Evolutionary conservation across 2,797 vertebrate species (phyloP), one percentile per base, ranked within the genome.

Genomic region (Sphenodon punctatus): DNA sequence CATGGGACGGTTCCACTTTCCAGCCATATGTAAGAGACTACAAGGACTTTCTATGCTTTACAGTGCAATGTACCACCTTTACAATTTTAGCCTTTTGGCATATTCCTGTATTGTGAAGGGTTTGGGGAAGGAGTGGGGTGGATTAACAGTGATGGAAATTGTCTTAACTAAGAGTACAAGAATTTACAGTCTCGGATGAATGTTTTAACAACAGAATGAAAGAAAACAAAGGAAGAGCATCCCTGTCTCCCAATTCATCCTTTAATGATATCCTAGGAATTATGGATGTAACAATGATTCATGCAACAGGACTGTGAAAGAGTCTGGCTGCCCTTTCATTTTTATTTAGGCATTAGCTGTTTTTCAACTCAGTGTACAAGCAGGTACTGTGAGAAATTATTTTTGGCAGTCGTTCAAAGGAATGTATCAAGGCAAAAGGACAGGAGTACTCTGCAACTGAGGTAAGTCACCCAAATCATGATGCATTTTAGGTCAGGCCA

Each of bases 231-330:
- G 67, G 43, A 86, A 55, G 79, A 83, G 55, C 85, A 82, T 87
- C 56, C 58, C 30, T 90, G 70, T 79, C 84, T 89, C 83, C 80
- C 61, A 63, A 78, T 76, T 85, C 86, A 71, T 86, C 72, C 75
- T 80, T 61, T 87, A 90, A 92, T 80, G 59, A 84, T 84, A 90
- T 80, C 76, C 71, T 63, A 89, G 89, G 85, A 93, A 92, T 64
- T 49, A 86, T 45, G 87, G 83, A 91, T 91, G 77, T 61, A 84
- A 56, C 75, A 67, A 59, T 93, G 92, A 93, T 81, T 94, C 89
- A 91, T 83, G 38, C 76, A 84, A 79, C 92, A 92, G 88, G 60
- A 69, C 56, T 81, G 48, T 82, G 63, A 32, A 65, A 78, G 70
- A 86, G 70, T 64, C 70, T 78, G 60, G 75, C 7, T 74, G 84